Base-by-base conservation (phyloP, 2,888 invertebrate genomes). In the Cantharis flavilabris region DNA sequence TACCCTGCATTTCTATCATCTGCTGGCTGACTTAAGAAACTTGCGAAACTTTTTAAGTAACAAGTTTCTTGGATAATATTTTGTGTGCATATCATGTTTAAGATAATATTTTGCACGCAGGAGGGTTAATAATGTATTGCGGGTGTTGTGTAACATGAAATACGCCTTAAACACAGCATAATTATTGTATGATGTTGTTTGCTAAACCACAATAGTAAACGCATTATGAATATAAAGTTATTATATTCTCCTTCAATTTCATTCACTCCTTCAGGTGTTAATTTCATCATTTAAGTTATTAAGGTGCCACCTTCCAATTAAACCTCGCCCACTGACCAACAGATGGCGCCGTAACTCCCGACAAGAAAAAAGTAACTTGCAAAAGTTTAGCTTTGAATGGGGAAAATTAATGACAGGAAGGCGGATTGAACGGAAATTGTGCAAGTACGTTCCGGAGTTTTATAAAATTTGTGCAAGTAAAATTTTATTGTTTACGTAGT, bases 1-100 rank as follows among this genome's bases (percentile, higher is more conserved):
- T 78, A 75, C 78, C 79, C 79, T 79, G 77, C 78, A 77, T 77
- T 79, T 77, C 79, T 75, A 78, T 70, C 49, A 49, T 49, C 49
- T 49, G 49, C 65, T 67, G 16, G 65, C 65, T 77, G 71, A 71
- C 62, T 33, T 72, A 64, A 28, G 71, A 73, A 76, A 77, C 76
- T 76, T 71, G 73, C 74, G 79, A 81, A 81, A 80, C 79, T 80
- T 78, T 64, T n/a, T 49, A 71, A 79, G 80, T 79, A 79, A 74
- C 71, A 81, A 81, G 80, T 81, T 81, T 81, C 73, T 75, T 70
- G 79, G 78, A 79, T 81, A 81, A 80, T 80, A 81, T 81, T 81
- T 81, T 79, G 77, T 80, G 76, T 78, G 72, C 74, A 74, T 73
- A 70, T 73, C 62, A 64, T 71, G 70, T 65, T 69, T 62, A 71